Evolutionary conservation across 2,888 invertebrate species (phyloP).

Genomic region (Drosophila paracracens): DNA sequence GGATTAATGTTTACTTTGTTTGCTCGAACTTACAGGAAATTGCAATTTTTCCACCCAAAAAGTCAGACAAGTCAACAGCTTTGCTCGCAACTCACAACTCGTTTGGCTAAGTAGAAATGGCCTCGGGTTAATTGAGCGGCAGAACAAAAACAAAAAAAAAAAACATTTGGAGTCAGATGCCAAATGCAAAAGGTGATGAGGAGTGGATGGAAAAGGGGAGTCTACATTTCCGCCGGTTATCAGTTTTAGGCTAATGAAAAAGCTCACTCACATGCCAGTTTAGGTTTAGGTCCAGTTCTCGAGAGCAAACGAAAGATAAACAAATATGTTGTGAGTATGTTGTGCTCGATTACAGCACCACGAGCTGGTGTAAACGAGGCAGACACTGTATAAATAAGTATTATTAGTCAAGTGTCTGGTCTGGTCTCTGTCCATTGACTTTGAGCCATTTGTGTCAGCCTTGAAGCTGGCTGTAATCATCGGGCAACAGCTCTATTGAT

Average conservation of each 20-base stretch:
- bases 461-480: slow-evolving; percentile 28
- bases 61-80: slow-evolving; percentile 76
- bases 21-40: slow-evolving; percentile 75
- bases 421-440: slow-evolving; percentile 26
- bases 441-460: slow-evolving; percentile 20
- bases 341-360: slow-evolving; percentile 37
- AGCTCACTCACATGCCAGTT: slow-evolving; percentile 17
- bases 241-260: slow-evolving; percentile 69
- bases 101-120: slow-evolving; percentile 71
- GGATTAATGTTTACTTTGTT: slow-evolving; percentile 82
- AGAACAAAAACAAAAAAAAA: slow-evolving; percentile 21
- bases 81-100: slow-evolving; percentile 63
- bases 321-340: slow-evolving; percentile 52
- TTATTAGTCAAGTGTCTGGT: slow-evolving; percentile 41
- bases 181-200: slow-evolving; percentile 13
- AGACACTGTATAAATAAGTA: slow-evolving; percentile 51
- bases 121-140: slow-evolving; percentile 78
- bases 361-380: slow-evolving; percentile 45
- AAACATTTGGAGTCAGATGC: slow-evolving; percentile 13
- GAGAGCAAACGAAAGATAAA: slow-evolving; percentile 74
- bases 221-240: slow-evolving; percentile 61
- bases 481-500: slow-evolving; percentile 43
- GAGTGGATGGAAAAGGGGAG: background rate
- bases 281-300: slow-evolving; percentile 18
- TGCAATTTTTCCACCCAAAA: slow-evolving; percentile 80